Evolutionary conservation across 2,797 vertebrate genomes (phyloP), one percentile per base, ranked within the genome.

Genomic region (Glyptemys insculpta): DNA sequence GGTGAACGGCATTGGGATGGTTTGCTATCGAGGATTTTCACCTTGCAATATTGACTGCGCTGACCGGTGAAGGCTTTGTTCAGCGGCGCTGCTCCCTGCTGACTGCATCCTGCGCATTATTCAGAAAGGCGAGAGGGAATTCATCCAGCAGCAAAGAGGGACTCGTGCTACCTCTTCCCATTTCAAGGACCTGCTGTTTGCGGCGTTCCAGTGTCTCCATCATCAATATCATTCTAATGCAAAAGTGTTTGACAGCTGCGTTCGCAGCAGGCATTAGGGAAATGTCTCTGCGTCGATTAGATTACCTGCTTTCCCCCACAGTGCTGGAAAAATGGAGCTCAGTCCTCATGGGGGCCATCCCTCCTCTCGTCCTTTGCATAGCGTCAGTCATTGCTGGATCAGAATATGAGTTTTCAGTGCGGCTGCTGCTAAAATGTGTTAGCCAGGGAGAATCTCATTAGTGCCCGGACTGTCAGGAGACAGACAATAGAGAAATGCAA

Each of bases 401-500:
- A 65, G 93, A 86, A 90, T 68, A 85, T 3, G 52, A 8, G n/a
- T 68, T 57, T 88, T 83, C 37, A 37, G 4, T 21, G 44, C 0
- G 65, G 54, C 18, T 54, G 81, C 41, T 5, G 79, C 5, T 23
- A 27, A 91, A 93, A 84, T n/a, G 79, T 76, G 79, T 57, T 68
- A 92, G 80, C 88, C 9, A 11, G 87, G 78, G 83, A 52, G 83
- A 91, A 86, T 92, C 82, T 74, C 54, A 78, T 76, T 83, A 79
- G 62, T 49, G 52, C 57, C 81, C 54, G 65, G 88, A 68, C 79
- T 85, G 83, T 62, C 86, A 31, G 95, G 92, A 92, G 82, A 12
- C 12, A 8, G 59, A 62, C 44, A n/a, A 81, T 76, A 65, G 44
- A 83, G 85, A 86, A 84, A 65, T 11, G 31, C 41, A 8, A 1